Evolutionary conservation across 2,113 vertebrate genomes (phyloP).

Genomic region (Cavia aperea): DNA sequence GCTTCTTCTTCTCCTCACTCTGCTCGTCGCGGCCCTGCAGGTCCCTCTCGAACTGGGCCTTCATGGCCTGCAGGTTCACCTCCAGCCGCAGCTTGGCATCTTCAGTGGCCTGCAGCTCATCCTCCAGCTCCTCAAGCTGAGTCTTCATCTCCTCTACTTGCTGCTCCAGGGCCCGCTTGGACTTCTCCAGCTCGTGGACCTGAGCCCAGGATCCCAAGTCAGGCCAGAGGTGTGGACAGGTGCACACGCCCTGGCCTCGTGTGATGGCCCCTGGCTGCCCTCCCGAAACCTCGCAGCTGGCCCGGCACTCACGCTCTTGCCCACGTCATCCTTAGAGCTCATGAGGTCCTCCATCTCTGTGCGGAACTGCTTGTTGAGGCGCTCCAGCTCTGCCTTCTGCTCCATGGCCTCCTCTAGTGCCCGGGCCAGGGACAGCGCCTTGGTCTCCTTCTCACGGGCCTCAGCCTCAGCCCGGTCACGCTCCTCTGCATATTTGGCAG

Average conservation of each 20-base stretch:
- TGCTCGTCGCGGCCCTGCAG: slow-evolving; percentile 92
- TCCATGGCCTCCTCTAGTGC: slow-evolving; percentile 89
- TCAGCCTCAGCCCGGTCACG: slow-evolving; percentile 83
- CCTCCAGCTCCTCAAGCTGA: slow-evolving; percentile 96
- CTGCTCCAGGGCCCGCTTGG: slow-evolving; percentile 92
- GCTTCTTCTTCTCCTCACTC: slow-evolving; percentile 96
- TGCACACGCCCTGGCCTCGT: rapidly evolving
- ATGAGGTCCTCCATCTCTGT: slow-evolving; percentile 97
- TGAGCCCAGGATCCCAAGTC: slow-evolving; percentile 55
- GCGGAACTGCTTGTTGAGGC: slow-evolving; percentile 91
- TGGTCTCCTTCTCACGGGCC: slow-evolving; percentile 85
- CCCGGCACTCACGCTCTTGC: slow-evolving; percentile 88
- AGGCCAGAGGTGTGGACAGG: not conserved
- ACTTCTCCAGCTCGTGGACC: slow-evolving; percentile 97
- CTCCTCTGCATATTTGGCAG: slow-evolving; percentile 81
- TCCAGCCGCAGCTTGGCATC: slow-evolving; percentile 96
- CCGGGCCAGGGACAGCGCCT: slow-evolving; percentile 82
- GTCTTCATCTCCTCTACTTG: slow-evolving; percentile 98
- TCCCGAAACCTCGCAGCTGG: rapidly evolving
- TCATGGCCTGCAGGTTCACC: slow-evolving; percentile 98
- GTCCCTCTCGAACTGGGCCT: slow-evolving; percentile 94
- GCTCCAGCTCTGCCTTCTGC: slow-evolving; percentile 89
- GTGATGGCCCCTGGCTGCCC: rapidly evolving
- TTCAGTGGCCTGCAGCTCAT: slow-evolving; percentile 95
- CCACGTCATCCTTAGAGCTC: slow-evolving; percentile 96